phyloP scores from a whole-genome alignment of 2,888 invertebrate genomes.

The Phasia obesa region DNA sequence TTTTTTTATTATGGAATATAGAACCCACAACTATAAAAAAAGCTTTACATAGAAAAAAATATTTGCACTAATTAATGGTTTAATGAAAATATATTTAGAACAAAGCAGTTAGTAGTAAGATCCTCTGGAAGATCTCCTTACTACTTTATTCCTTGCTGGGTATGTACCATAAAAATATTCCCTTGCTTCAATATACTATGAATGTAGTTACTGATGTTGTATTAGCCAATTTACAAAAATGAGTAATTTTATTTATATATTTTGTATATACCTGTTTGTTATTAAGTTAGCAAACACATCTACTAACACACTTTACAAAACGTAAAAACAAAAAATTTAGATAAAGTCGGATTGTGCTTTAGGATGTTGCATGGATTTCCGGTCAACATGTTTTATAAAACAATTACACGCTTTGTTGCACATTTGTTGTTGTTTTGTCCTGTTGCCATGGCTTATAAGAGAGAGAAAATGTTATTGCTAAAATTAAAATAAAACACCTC shows the following conservation, averaged over 20 bases:
- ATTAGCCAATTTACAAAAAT: background rate
- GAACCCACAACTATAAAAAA: too few species aligned
- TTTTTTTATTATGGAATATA: too few species aligned
- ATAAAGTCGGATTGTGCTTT: constrained; percentile 26
- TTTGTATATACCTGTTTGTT: constrained; percentile 17
- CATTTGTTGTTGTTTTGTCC: constrained; percentile 53
- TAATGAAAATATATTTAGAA: too few species aligned
- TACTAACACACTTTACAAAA: background rate
- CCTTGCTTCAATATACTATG: background rate
- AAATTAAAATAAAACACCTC: constrained; percentile 66
- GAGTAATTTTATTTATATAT: background rate
- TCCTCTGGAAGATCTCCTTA: background rate
- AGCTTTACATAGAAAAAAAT: too few species aligned
- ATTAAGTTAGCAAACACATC: background rate
- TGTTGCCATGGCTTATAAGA: constrained; percentile 6
- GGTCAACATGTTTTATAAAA: constrained; percentile 69
- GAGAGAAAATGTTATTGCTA: constrained; percentile 52
- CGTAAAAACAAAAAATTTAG: constrained; percentile 19
- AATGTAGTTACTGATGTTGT: background rate
- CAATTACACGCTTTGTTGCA: constrained; percentile 72
- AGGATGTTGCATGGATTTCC: constrained; percentile 64
- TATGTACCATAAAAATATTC: background rate
- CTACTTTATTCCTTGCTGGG: background rate
- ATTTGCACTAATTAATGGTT: too few species aligned
- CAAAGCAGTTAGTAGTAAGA: too few species aligned